Evolutionary conservation across 2,113 vertebrate genomes (phyloP), one percentile per base, ranked within the genome.

Genomic region (Nothoprocta perdicaria): DNA sequence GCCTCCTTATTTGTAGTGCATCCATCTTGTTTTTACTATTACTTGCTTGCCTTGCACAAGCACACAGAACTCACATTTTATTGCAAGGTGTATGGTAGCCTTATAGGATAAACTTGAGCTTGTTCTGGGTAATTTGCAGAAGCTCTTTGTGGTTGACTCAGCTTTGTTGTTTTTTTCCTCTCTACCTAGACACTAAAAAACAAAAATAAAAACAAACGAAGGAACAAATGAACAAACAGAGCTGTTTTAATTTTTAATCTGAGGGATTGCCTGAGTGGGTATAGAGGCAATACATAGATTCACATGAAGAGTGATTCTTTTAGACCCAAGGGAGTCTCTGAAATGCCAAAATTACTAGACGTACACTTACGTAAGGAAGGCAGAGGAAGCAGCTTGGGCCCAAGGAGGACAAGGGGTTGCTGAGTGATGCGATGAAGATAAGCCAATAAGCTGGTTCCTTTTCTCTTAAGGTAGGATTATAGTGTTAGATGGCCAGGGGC

Each of bases 341-440:
- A 79, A 24, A 9, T 73, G 16, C n/a, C 6, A 3, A 45, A 38
- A 8, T 52, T 27, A 52, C 6, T 29, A 67, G 17, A 16, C 6
- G 19, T 40, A 9, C 4, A 33, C 10, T 4, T 58, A 79, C 23
- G 29, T 17, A 46, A 31, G 3, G 24, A 55, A 71, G 4, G 4
- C 46, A 48, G 63, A 57, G 19, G 65, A 68, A 26, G 6, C 4
- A 3, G 16, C 3, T 58, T 57, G 27, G 29, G 13, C 14, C 26
- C 1, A 3, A 85, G 7, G 6, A 9, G 1, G 26, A 52, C 18
- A 14, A 7, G 5, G 50, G n/a, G 3, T 22, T 89, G 84, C n/a
- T 2, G 15, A 14, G 1, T 2, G 3, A 4, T 3, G 27, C 6
- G 5, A 76, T 9, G 58, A 57, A 21, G 9, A 69, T 48, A 48